Evolutionary conservation across 2,797 vertebrate genomes (phyloP), one percentile per base, ranked within the genome.

Genomic region (Paedocypris micromegethes): DNA sequence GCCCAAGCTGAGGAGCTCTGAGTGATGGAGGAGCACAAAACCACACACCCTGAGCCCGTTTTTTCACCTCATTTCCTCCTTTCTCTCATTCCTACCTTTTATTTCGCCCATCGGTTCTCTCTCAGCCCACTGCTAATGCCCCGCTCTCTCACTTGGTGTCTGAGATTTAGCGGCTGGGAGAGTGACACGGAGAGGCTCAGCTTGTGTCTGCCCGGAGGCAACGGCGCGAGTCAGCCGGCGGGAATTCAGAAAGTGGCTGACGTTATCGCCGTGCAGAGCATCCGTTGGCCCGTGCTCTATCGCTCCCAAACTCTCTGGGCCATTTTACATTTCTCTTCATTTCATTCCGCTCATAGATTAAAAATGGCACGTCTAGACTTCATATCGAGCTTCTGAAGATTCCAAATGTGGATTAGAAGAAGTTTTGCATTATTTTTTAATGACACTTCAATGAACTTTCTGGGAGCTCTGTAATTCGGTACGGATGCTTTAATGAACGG

Each of bases 161-260:
- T 64, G 47, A 58, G 57, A 65, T 56, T 68, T 72, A 57, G 43
- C 64, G 56, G 47, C 66, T 68, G 45, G 60, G 72, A 68, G 41
- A 62, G 37, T 76, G 64, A 75, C 52, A 73, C 64, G 37, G 59
- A 67, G 76, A 70, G 56, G 52, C 64, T 58, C 66, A 61, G 66
- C 66, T 78, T 69, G 46, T 68, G 68, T 70, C 47, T 66, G 46
- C 48, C 67, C 75, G 60, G 67, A 78, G 76, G 74, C 74, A 68
- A 46, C 42, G 50, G 45, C 47, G 53, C 9, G 6, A 64, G 51
- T 51, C 58, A 67, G 74, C 56, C 52, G 44, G 57, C 23, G 70
- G 58, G 74, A 75, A 73, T 72, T 48, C 66, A 66, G 63, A 69
- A 75, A 74, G 70, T 60, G 73, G 62, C 77, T 73, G 64, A 80